A percentile compares a stretch with the other conserved stretches of the same genome.
Conservation (phyloP, 2,797 vertebrate genomes). For the Pangasius larnaudii region DNA sequence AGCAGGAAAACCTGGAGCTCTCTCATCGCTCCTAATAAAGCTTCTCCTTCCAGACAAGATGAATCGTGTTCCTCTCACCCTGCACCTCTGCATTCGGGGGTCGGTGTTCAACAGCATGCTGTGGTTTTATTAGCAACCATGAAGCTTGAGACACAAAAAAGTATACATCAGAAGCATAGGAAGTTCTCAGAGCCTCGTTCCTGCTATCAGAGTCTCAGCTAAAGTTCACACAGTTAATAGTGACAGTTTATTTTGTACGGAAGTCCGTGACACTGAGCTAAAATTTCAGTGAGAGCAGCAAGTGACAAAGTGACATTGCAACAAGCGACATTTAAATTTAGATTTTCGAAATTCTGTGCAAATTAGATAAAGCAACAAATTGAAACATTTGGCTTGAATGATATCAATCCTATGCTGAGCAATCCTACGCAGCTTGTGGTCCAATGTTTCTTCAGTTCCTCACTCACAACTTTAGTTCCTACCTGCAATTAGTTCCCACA, state of each 20-base stretch:
- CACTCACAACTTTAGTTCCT: background rate
- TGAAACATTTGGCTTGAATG: background rate
- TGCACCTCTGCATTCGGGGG: constrained; percentile 69
- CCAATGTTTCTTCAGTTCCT: background rate
- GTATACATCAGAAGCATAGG: background rate
- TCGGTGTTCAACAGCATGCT: constrained; percentile 55
- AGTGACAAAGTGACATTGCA: background rate
- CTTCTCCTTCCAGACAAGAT: constrained; percentile 71
- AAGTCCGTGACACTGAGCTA: background rate
- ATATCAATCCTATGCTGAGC: background rate
- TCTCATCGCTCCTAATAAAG: constrained; percentile 66
- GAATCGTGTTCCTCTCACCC: constrained; percentile 71
- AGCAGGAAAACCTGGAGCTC: constrained; percentile 61
- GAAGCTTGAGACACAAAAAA: constrained; percentile 48
- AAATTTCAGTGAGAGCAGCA: background rate
- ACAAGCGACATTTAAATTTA: background rate
- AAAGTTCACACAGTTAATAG: too few relatives aligned
- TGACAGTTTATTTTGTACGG: background rate
- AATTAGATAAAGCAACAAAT: background rate
- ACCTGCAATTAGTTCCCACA: background rate
- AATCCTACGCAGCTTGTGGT: background rate
- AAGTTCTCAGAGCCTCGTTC: background rate
- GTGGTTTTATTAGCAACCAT: constrained; percentile 64
- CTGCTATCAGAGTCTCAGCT: background rate
- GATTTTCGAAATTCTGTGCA: background rate